Evolutionary conservation across 2,888 invertebrate genomes (phyloP).

Genomic region (Capitulum mitella): DNA sequence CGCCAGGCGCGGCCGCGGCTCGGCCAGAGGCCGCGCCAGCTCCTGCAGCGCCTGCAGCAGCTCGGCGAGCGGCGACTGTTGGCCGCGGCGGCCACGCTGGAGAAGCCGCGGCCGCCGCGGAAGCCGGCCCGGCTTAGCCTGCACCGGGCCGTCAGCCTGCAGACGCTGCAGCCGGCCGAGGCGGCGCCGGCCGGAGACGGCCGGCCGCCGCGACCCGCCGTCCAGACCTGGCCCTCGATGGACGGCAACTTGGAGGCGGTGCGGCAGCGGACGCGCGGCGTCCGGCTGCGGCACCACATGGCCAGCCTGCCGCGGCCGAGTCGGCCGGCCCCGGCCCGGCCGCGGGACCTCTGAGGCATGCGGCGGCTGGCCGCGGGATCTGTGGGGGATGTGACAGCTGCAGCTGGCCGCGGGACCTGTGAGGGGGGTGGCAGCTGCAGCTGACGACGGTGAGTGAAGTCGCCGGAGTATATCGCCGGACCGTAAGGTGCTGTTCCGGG

Average conservation of each 20-base stretch:
- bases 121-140: constrained; percentile 74
- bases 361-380: too few relatives aligned
- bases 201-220: background rate
- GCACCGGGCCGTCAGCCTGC: constrained; percentile 65
- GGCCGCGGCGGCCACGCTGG: constrained; percentile 36
- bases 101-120: constrained; percentile 69
- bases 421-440: too few relatives aligned
- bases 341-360: too few relatives aligned
- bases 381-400: too few relatives aligned
- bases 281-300: background rate
- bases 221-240: constrained; percentile 31
- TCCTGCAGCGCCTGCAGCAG: constrained; percentile 10
- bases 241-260: constrained; percentile 29
- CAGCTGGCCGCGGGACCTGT: too few relatives aligned
- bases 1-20: too few relatives aligned
- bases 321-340: background rate
- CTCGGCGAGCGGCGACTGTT: background rate
- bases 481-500: too few relatives aligned
- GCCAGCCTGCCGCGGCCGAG: background rate
- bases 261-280: background rate
- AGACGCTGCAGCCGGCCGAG: constrained; percentile 30
- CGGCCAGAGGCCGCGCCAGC: background rate
- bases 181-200: too few relatives aligned
- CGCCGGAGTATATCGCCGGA: too few relatives aligned
- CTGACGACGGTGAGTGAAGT: too few relatives aligned